These are phyloP conservation scores for Drosophila cognata DNA, from an alignment of 2,888 invertebrate genomes.

Conservation along the genomic window DNA sequence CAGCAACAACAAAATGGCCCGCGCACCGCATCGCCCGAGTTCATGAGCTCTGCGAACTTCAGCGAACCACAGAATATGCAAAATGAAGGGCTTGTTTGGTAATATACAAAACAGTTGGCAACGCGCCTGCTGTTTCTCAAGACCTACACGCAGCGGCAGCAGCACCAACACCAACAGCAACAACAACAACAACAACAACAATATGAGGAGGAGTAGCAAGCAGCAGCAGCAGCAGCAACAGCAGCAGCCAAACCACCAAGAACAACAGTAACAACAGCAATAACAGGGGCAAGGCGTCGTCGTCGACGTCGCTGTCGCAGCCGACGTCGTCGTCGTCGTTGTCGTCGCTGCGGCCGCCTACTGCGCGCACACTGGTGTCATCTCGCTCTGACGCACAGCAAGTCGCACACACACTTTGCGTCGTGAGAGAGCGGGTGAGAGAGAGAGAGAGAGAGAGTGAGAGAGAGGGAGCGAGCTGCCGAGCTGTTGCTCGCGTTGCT, in stretches of 20 bases:
- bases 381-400: conserved; percentile 56
- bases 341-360: conserved; percentile 59
- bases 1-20: conserved; percentile 86
- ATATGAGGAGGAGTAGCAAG: conserved; percentile 14
- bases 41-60: conserved; percentile 88
- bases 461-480: conserved; percentile 37
- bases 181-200: conserved; percentile 43
- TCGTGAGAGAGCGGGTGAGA: conserved; percentile 5
- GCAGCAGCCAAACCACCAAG: conserved; percentile 13
- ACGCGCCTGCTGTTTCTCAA: conserved; percentile 83
- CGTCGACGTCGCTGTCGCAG: conserved; percentile 16
- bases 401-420: conserved; percentile 14
- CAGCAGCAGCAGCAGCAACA: conserved; percentile 37
- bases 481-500: conserved; percentile 26
- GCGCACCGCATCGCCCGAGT: conserved; percentile 91
- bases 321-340: conserved; percentile 12
- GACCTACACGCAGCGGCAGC: conserved; percentile 77
- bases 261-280: conserved; percentile 23
- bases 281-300: conserved; percentile 47
- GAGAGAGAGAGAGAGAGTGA: background rate
- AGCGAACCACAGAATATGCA: conserved; percentile 90
- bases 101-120: conserved; percentile 85
- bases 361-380: conserved; percentile 48
- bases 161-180: conserved; percentile 55
- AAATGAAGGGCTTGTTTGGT: conserved; percentile 91